These are phyloP conservation scores for Timandra comae DNA, from an alignment of 2,888 invertebrate species.

Conservation along the genomic window DNA sequence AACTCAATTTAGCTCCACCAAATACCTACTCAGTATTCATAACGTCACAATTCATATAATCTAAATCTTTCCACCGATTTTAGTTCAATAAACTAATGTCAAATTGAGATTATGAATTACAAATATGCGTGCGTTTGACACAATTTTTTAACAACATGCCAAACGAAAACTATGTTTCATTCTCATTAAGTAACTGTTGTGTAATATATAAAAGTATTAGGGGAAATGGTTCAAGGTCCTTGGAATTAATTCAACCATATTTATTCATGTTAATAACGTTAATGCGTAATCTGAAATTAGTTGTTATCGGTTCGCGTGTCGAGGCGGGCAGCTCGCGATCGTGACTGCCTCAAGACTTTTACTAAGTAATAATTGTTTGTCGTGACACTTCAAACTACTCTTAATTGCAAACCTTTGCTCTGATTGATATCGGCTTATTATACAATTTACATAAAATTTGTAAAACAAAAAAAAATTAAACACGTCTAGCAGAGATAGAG, in stretches of 20 bases:
- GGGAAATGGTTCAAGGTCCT: constrained; percentile 56
- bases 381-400: constrained; percentile 45
- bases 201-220: constrained; percentile 24
- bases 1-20: too few relatives aligned
- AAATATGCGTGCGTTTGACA: constrained; percentile 32
- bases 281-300: constrained; percentile 58
- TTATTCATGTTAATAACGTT: constrained; percentile 44
- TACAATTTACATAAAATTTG: constrained; percentile 18
- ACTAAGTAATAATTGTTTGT: constrained; percentile 49
- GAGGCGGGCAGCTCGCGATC: constrained; percentile 34
- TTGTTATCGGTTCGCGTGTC: constrained; percentile 60
- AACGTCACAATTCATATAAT: background rate
- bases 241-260: constrained; percentile 32
- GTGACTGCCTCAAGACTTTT: constrained; percentile 33
- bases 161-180: constrained; percentile 13
- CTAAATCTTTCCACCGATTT: too few relatives aligned
- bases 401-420: constrained; percentile 46
- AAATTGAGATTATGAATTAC: constrained; percentile 10
- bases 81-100: constrained; percentile 5
- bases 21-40: background rate
- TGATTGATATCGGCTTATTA: constrained; percentile 57
- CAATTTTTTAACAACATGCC: constrained; percentile 26
- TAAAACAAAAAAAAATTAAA: too few relatives aligned
- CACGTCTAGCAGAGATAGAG: too few relatives aligned
- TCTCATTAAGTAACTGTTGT: constrained; percentile 12